These are phyloP conservation scores for Pterocles gutturalis DNA, from an alignment of 2,113 vertebrate species.

Conservation along the genomic window DNA sequence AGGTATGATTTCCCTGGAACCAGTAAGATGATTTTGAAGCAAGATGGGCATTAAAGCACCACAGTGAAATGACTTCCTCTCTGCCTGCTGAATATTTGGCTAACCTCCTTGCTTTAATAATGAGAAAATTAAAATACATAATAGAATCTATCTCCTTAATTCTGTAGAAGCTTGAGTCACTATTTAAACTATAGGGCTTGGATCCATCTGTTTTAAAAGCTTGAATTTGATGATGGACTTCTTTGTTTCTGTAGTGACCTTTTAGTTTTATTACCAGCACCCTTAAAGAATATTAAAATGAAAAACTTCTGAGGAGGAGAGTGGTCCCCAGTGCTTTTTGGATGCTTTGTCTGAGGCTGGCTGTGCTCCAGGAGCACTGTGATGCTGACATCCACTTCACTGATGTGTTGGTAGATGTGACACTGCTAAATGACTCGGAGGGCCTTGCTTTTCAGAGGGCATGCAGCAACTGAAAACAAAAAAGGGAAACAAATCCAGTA, in stretches of 20 bases:
- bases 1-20: neutral
- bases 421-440: neutral
- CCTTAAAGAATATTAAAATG: neutral
- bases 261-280: neutral
- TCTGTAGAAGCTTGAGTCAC: neutral
- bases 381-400: neutral
- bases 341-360: neutral
- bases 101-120: neutral
- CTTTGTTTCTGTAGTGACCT: neutral
- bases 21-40: neutral
- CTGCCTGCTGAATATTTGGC: neutral
- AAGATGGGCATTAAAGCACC: neutral
- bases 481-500: neutral
- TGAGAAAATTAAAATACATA: neutral
- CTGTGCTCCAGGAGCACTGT: neutral
- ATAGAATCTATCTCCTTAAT: neutral
- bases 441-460: neutral
- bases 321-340: neutral
- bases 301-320: neutral
- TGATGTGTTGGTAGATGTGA: neutral
- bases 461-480: neutral
- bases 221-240: neutral
- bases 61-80: neutral
- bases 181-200: neutral
- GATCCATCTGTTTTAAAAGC: neutral